A percentile compares a stretch with the other conserved stretches of the same genome.
Conservation (phyloP, 2,113 vertebrate species). For the Oncorhynchus nerka region DNA sequence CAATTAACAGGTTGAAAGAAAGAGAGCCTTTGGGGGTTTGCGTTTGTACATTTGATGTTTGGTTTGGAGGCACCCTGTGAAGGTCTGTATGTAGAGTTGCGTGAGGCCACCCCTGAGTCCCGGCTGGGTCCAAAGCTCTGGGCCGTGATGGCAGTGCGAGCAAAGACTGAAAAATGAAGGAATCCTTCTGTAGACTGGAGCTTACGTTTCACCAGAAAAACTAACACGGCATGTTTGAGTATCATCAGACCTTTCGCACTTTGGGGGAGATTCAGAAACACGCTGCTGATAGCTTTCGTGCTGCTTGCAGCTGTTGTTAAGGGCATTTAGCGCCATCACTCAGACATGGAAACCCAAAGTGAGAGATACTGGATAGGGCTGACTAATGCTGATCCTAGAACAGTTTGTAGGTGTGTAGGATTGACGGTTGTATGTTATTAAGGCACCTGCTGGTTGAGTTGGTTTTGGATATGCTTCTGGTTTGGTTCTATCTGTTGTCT, state of each 20-base stretch:
- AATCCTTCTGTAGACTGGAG: not conserved
- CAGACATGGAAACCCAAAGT: not conserved
- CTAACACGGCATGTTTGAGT: not conserved
- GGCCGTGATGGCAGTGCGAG: no score
- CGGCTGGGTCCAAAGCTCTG: not conserved
- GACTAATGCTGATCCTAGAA: no score
- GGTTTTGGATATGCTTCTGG: no score
- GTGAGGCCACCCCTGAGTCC: not conserved
- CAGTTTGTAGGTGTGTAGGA: no score
- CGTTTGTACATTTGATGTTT: constrained; percentile 29
- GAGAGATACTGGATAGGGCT: not conserved
- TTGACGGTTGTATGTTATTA: no score
- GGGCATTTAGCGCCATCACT: not conserved
- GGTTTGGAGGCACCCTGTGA: constrained; percentile 40
- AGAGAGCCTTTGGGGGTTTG: constrained; percentile 28
- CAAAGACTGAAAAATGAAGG: no score
- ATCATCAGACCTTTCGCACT: not conserved
- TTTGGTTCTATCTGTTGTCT: no score
- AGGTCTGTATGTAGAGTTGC: not conserved
- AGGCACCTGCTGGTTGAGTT: no score
- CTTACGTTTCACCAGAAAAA: not conserved
- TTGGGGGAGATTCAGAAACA: not conserved
- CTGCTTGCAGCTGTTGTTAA: not conserved
- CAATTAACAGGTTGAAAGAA: constrained; percentile 60
- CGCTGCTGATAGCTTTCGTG: not conserved